Base-by-base conservation (phyloP, 2,888 invertebrate species). In the Drosophila bunnanda region DNA sequence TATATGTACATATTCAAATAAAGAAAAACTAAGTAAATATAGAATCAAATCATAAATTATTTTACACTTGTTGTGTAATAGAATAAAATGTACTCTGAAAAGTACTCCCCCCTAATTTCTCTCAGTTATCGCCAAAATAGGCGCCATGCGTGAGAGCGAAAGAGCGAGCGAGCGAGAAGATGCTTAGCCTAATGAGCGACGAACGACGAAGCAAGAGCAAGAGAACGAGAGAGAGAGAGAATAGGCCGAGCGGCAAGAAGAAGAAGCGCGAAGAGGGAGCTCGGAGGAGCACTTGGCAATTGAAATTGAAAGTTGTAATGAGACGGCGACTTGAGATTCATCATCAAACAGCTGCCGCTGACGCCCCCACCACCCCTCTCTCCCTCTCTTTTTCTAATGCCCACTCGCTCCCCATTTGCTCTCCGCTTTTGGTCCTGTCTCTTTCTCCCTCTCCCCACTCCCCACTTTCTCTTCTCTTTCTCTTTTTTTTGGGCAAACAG, bases 261-360 rank as follows among this genome's bases (percentile, higher is more conserved):
- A 53, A 68, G 48, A 12, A 30, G 17, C 13, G n/a, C n/a, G n/a
- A 17, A 32, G 48, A 8, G 48, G 48, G 30, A 30, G 46, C 30
- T 32, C 48, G 20, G 34, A 52, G 50, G 32, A 55, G 80, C 71
- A 78, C 75, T 81, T 79, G 73, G 83, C 88, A 82, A 85, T 83
- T 88, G 88, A 83, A 83, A 88, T 78, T 78, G 83, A 83, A 83
- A 88, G 83, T 83, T 88, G 75, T 85, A 86, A 80, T 72, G 69
- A 58, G 75, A 59, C 55, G 38, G 67, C 67, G 74, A 57, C 74
- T 74, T 66, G 75, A 66, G 67, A 72, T 72, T 74, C 75, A 72
- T 74, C 72, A 72, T 74, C 66, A 74, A 74, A 71, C 69, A 74
- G 67, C 71, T 66, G 75, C 66, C 57, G 56, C 65, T 38, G 52